Evolutionary conservation across 30 jellyfish, hydroid and myxozoan species (phyloP), one percentile per base, ranked within the genome.

Genomic region (Nemopilema nomurai): DNA sequence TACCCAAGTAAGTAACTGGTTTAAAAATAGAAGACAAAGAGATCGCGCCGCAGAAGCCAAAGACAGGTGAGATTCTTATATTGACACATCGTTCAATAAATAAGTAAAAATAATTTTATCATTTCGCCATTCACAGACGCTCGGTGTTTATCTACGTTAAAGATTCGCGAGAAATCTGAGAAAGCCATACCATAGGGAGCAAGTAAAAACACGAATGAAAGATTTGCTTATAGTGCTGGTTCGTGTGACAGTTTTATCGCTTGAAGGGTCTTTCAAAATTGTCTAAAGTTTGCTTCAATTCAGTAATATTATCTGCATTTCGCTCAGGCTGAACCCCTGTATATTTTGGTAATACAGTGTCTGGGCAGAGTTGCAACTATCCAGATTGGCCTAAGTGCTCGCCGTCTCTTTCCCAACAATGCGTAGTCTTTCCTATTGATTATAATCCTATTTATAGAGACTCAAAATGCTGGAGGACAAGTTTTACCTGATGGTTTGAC

Each of bases 1-100:
- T 13, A 90, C 97, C n/a, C 99, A 89, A 90, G 97, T 95, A 22
- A 90, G 96, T 26, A 95, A 95, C 72, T 95, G 99, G 99, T 95
- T 95, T 67, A 95, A 95, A 80, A 95, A 95, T 80, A 90, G 97
- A 31, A 79, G 99, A 62, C 99, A 95, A 67, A 77, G 98, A 63
- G 98, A 92, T 51, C 88, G 98, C 50, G 98, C 98, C 26, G 97
- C 97, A 17, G 98, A 92, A 71, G 96, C 96, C 67, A 92, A 92
- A 71, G 97, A 87, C 25, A 76, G 97, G 93, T 87, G 51, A 77
- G 96, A 22, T 25, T 62, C 0, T 49, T 7, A 21, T 20, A 28
- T 63, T 8, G 3, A 3, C n/a, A 3, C 18, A 63, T 6, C 6
- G 6, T 18, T 63, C 72, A 63, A 41, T 41, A 6, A 13, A 41